Evolutionary conservation across 2,113 vertebrate genomes (phyloP), one percentile per base, ranked within the genome.

Genomic region (Sula dactylatra): DNA sequence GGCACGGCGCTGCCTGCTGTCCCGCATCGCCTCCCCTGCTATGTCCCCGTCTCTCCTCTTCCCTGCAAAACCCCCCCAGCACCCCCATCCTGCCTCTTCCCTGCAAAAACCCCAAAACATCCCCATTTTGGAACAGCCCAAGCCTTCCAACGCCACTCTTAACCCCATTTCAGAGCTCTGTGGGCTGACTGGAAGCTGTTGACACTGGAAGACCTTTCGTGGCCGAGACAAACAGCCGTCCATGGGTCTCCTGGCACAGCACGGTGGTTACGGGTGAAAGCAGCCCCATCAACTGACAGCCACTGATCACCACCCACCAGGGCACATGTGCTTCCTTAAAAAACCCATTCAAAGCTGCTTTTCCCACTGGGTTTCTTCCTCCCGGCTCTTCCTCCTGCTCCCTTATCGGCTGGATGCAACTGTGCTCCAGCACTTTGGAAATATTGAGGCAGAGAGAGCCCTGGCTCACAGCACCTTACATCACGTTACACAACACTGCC

Each of bases 361-460:
- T 93, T 74, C 77, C 36, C 0, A 0, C 82, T 82, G 56, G 8
- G 34, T 74, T 94, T 84, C 82, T 27, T 50, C 70, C 54, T 86
- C 65, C 70, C 9, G 1, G 47, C 55, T 72, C 72, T 82, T 85
- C 79, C 61, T 77, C 67, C 50, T 10, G 64, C 74, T 92, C 59
- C 31, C 49, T 88, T 91, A 94, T 94, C 56, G 0, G 45, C 77
- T 76, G 83, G 88, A 79, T 27, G 3, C 66, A 36, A 61, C 50
- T 1, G 2, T 0, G 4, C 49, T 65, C 76, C 4, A 0, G 27
- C 0, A 0, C 18, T 83, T 81, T 0, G 92, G 96, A 97, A 96
- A 96, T 0, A n/a, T 0, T 88, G 95, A 97, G 64, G 93, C 93
- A 6, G 22, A 77, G 62, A 6, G 11, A 19, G 72, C 32, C 61